These are phyloP conservation scores for Aspiorhynchus laticeps DNA, from an alignment of 2,113 vertebrate genomes.

Conservation along the genomic window DNA sequence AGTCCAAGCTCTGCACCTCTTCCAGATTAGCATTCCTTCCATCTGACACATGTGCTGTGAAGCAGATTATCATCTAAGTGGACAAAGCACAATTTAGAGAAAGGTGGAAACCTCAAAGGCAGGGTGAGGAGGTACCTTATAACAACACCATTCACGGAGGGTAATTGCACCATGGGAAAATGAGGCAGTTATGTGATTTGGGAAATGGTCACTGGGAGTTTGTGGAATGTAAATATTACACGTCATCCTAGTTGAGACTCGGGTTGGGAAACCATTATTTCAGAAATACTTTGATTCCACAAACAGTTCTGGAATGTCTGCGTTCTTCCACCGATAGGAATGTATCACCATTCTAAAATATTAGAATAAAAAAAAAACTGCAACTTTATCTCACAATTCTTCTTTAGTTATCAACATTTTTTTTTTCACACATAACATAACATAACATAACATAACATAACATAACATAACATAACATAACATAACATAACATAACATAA, in stretches of 20 bases:
- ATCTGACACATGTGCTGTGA: constrained; percentile 88
- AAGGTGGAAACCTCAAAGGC: constrained; percentile 51
- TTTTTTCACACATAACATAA: too few relatives aligned
- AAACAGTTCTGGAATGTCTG: neutral
- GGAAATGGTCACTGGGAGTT: constrained; percentile 35
- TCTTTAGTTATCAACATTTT: too few relatives aligned
- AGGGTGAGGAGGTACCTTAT: constrained; percentile 31
- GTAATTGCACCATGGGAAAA: constrained; percentile 48
- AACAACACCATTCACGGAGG: constrained; percentile 21
- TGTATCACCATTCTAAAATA: neutral
- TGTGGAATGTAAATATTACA: constrained; percentile 38
- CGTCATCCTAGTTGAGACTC: constrained; percentile 14
- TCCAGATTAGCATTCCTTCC: constrained; percentile 97
- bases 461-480: too few relatives aligned
- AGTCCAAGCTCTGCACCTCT: constrained; percentile 82
- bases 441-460: too few relatives aligned
- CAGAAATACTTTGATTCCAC: neutral
- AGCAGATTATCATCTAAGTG: constrained; percentile 88
- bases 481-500: too few relatives aligned
- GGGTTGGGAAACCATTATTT: neutral
- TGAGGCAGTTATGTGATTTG: constrained; percentile 42
- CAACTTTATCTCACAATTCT: too few relatives aligned
- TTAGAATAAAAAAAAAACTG: too few relatives aligned
- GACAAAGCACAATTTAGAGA: constrained; percentile 65
- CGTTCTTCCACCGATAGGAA: neutral